These are phyloP conservation scores for Apolygus lucorum DNA, from an alignment of 1,140 invertebrate genomes.

Conservation along the genomic window DNA sequence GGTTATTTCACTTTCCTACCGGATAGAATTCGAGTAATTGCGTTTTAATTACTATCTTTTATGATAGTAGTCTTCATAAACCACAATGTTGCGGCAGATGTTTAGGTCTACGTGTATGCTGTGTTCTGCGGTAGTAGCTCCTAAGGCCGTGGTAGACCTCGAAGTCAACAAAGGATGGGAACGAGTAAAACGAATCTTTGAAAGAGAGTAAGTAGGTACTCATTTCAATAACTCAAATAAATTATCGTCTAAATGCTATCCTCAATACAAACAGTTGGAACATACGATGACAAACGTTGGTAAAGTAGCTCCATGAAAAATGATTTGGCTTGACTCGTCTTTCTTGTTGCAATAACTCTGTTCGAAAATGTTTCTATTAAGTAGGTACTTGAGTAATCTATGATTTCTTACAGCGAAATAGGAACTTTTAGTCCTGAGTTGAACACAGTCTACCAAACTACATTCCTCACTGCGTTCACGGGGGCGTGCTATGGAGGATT, in stretches of 20 bases:
- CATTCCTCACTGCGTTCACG: slow-evolving; percentile 45
- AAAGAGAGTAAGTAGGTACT: slow-evolving; percentile 3
- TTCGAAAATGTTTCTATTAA: no score
- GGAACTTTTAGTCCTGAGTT: slow-evolving; percentile 49
- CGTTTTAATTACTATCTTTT: no score
- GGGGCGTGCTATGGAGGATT: slow-evolving; percentile 55
- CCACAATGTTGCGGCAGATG: slow-evolving; percentile 21
- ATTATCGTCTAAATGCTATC: neutral
- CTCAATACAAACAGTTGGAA: neutral
- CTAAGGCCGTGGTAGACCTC: neutral
- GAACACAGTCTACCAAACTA: slow-evolving; percentile 47
- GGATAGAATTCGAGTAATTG: no score
- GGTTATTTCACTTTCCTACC: no score
- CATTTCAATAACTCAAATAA: neutral
- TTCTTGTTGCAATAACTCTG: no score
- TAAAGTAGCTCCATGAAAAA: neutral
- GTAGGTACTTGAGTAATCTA: neutral
- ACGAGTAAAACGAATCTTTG: slow-evolving; percentile 17
- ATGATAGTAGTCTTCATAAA: no score
- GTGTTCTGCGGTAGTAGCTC: slow-evolving; percentile 17
- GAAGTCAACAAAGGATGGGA: slow-evolving; percentile 19
- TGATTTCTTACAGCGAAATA: slow-evolving; percentile 47
- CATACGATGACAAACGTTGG: neutral
- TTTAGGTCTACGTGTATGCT: slow-evolving; percentile 9
- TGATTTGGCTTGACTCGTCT: neutral